Percentiles rank a stretch among this genome's conserved stretches.
phyloP scores from a whole-genome alignment of 1,140 invertebrate genomes.

The Alviniconcha marisindica region DNA sequence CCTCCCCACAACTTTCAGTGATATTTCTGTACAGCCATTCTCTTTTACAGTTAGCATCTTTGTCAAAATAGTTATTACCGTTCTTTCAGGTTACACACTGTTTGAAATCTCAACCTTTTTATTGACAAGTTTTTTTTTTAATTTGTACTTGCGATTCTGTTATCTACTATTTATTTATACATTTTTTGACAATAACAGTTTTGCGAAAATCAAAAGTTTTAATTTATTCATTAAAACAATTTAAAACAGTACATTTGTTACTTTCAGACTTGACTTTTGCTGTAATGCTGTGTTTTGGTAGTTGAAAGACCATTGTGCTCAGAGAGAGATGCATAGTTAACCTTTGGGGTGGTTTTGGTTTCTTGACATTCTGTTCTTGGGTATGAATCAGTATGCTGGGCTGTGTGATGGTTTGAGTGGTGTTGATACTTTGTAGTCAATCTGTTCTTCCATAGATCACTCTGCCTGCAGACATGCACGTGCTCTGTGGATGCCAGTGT shows the following conservation, averaged over 20 bases:
- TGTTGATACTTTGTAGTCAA: not conserved
- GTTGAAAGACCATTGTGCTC: not conserved
- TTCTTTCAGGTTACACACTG: conserved; percentile 36
- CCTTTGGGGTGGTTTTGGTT: not conserved
- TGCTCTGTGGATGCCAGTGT: not conserved
- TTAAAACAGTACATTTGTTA: conserved; percentile 14
- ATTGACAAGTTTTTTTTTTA: conserved; percentile 31
- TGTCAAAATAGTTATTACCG: conserved; percentile 16
- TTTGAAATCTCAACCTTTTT: conserved; percentile 37
- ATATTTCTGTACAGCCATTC: not conserved
- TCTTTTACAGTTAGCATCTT: not conserved
- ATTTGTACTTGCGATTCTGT: conserved; percentile 25
- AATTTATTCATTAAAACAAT: conserved; percentile 41
- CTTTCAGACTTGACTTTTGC: conserved; percentile 24
- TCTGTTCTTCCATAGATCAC: conserved; percentile 1
- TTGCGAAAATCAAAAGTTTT: conserved; percentile 41
- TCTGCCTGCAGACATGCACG: conserved; percentile 10
- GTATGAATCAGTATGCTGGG: no score
- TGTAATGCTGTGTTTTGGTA: not conserved
- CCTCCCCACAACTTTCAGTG: not conserved
- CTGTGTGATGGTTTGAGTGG: not conserved
- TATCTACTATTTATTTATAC: conserved; percentile 29
- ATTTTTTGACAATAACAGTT: conserved; percentile 29
- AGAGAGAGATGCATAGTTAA: no score
- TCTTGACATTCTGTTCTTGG: not conserved